Evolutionary conservation across 2,797 vertebrate species (phyloP), one percentile per base, ranked within the genome.

Genomic region (Centroberyx gerrardi): DNA sequence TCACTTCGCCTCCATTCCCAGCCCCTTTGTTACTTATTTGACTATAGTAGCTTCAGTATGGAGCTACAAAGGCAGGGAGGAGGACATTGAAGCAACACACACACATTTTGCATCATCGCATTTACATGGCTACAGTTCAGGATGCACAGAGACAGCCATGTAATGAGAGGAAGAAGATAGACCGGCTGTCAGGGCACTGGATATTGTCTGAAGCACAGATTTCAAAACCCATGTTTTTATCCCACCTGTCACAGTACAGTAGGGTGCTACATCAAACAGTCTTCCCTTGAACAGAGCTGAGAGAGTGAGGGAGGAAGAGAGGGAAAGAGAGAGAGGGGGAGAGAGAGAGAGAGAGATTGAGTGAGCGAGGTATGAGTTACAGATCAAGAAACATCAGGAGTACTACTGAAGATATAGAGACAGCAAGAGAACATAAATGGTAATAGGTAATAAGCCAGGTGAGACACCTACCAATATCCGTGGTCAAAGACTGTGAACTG

Each of bases 401-500:
- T 12, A 17, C 49, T 22, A 13, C 28, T 78, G 52, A 67, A 80
- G 73, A 84, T 40, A 62, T 42, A 70, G 49, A 56, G 70, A 36
- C 46, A 69, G 74, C n/a, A 49, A 71, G 40, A 10, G 65, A 83
- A 79, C 62, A 56, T 58, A 73, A 69, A 33, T 61, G 72, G 74
- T 78, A 76, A 81, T 62, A 68, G 69, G 72, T 69, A 80, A 86
- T 84, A 66, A 87, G 52, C 68, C 64, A 72, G 55, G 62, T 4
- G 8, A 80, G 64, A 62, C 58, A 69, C 69, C 69, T 54, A 58
- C 72, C 67, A 58, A 54, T 79, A 78, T 78, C 66, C 66, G 72
- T 76, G 82, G 85, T 83, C 84, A 84, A 56, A 83, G 62, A 75
- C 82, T 61, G 79, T 87, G 84, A 90, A 83, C 81, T 75, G 82